Evolutionary conservation across 2,797 vertebrate genomes (phyloP).

Genomic region (Zenarchopterus dispar): DNA sequence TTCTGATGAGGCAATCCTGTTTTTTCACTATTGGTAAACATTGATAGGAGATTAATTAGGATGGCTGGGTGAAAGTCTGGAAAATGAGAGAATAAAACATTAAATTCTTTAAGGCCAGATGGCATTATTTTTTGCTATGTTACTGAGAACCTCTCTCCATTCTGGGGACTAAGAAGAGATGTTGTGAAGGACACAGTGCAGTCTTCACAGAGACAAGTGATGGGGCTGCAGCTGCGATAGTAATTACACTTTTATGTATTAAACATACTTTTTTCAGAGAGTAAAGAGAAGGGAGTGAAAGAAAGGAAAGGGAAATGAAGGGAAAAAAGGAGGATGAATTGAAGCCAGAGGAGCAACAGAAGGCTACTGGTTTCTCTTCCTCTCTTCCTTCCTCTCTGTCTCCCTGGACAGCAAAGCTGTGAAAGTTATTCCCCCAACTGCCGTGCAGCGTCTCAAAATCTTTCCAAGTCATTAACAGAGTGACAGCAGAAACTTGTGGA

Average conservation of each 20-base stretch:
- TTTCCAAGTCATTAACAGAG: slow-evolving; percentile 70
- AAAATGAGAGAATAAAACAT: too few species aligned
- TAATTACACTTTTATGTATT: slow-evolving; percentile 78
- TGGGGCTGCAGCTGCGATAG: slow-evolving; percentile 68
- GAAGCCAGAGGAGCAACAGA: slow-evolving; percentile 68
- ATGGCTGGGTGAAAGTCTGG: too few species aligned
- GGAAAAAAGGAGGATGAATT: slow-evolving; percentile 36
- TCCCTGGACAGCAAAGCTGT: slow-evolving; percentile 65
- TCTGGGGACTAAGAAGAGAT: slow-evolving; percentile 20
- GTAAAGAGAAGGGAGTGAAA: slow-evolving; percentile 36
- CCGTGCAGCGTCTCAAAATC: slow-evolving; percentile 43
- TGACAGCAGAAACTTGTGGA: slow-evolving; percentile 66
- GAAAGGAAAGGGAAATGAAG: slow-evolving; percentile 46
- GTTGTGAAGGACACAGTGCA: slow-evolving; percentile 33
- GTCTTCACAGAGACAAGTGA: slow-evolving; percentile 49
- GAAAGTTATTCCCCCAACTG: slow-evolving; percentile 58
- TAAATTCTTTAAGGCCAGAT: too few species aligned
- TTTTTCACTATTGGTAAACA: too few species aligned
- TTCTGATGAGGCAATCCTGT: too few species aligned
- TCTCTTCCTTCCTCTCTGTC: slow-evolving; percentile 52
- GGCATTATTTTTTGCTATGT: too few species aligned
- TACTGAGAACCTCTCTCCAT: slow-evolving; percentile 24
- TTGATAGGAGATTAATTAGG: too few species aligned
- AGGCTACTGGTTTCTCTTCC: slow-evolving; percentile 52
- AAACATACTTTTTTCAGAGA: slow-evolving; percentile 69